Base-by-base conservation (phyloP, 1,140 invertebrate genomes). In the Diachasma alloeum region DNA sequence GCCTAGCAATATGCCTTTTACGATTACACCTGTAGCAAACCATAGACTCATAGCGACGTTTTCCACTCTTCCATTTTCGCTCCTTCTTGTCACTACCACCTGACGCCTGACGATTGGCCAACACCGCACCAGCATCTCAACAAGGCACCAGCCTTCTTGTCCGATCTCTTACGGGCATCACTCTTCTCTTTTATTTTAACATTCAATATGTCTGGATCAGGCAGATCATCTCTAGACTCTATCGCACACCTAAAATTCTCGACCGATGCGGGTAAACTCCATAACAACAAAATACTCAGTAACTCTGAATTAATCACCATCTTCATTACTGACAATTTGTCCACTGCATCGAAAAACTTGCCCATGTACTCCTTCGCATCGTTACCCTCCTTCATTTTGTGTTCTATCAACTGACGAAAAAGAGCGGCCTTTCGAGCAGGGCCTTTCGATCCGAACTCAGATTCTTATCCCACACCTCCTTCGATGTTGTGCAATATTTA, bases 341-440 rank as follows among this genome's bases (percentile, higher is more conserved):
- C 77, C 4, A 79, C 75, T n/a, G 78, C 74, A 76, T 84, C 81
- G 26, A 81, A 78, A 66, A 81, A 83, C 22, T 75, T 72, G 3
- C 59, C 46, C 15, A 83, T 5, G 73, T 85, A 82, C 4, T 81
- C 74, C 22, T 80, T 67, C 0, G 82, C 74, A 53, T 84, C 77
- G 10, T 67, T 59, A 46, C 73, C 75, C 46, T 81, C 78, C 13
- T 70, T 46, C 82, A 83, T 81, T 56, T 73, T 78, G 0, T 78
- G 75, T 4, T 81, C 39, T n/a, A 79, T 80, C 10, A 85, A 36
- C 39, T 76, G 66, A 9, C 36, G 19, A 1, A 63, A 53, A 2
- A 73, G 17, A 0, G 48, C 24, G 11, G 71, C 71, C n/a, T 70
- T 80, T 79, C 36, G 22, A 19, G 71, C 71, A 17, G 71, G 71